Percentiles rank a stretch among this genome's conserved stretches.
Conservation (phyloP, 2,888 invertebrate genomes). For the Abrostola triplasia region DNA sequence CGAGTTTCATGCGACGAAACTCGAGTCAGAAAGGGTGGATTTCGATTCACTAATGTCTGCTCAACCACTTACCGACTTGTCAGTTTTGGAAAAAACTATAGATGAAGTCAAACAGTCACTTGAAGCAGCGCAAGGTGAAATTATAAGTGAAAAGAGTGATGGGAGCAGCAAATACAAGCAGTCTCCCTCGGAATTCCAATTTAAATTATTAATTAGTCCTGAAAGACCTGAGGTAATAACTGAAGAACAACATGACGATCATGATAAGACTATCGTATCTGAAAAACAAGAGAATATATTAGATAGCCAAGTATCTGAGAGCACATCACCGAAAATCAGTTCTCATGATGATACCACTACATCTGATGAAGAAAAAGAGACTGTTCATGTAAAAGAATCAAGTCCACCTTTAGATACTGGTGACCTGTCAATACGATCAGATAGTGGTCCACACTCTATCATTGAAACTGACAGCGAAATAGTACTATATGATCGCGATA, state of each 20-base stretch:
- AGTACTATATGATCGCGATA: constrained; percentile 79
- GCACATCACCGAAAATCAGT: constrained; percentile 75
- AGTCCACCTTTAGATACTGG: constrained; percentile 79
- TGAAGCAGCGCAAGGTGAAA: constrained; percentile 91
- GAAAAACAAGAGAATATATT: constrained; percentile 65
- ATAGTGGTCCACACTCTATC: constrained; percentile 86
- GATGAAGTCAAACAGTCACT: constrained; percentile 92
- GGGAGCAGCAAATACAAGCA: constrained; percentile 91
- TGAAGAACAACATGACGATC: constrained; percentile 87
- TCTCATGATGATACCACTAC: constrained; percentile 82
- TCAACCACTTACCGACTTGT: constrained; percentile 85
- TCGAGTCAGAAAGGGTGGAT: constrained; percentile 85
- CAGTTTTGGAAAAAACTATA: constrained; percentile 90
- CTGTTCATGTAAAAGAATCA: constrained; percentile 79
- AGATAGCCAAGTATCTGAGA: constrained; percentile 82
- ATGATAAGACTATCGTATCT: constrained; percentile 66
- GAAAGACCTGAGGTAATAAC: constrained; percentile 88
- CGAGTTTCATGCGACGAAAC: constrained; percentile 88
- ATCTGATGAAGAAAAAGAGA: constrained; percentile 88
- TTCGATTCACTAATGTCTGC: constrained; percentile 85
- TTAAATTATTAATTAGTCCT: constrained; percentile 89
- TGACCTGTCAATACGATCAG: constrained; percentile 81
- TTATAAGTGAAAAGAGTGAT: constrained; percentile 90
- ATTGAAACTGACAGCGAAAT: constrained; percentile 86
- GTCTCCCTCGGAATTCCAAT: constrained; percentile 92